phyloP scores from a whole-genome alignment of 2,888 invertebrate genomes.

The Chrysodeixis includens region DNA sequence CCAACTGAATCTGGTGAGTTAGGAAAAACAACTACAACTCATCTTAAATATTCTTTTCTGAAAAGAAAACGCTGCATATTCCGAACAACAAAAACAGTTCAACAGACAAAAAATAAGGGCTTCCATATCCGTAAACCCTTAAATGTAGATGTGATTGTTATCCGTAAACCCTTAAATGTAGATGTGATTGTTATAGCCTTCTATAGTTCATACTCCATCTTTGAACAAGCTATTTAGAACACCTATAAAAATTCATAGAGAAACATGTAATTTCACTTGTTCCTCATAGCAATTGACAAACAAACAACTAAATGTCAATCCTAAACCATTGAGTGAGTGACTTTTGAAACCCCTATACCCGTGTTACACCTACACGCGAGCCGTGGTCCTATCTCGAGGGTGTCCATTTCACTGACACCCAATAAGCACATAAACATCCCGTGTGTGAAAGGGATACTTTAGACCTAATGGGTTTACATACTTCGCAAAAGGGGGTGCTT shows the following conservation, averaged over 20 bases:
- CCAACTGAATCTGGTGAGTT: too few species aligned
- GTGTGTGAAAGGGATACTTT: constrained; percentile 30
- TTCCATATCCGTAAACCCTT: too few species aligned
- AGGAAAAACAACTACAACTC: too few species aligned
- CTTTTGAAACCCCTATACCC: not conserved
- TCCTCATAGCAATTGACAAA: not conserved
- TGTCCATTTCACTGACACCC: constrained; percentile 23
- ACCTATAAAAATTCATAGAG: not conserved
- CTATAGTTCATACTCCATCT: not conserved
- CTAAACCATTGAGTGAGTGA: not conserved
- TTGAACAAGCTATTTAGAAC: not conserved
- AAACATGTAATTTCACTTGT: not conserved
- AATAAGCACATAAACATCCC: constrained; percentile 23
- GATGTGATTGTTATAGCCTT: too few species aligned
- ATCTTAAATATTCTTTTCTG: too few species aligned
- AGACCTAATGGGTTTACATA: constrained; percentile 47
- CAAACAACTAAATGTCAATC: not conserved
- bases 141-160: too few species aligned
- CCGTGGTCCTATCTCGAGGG: not conserved
- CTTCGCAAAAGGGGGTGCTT: constrained; percentile 68
- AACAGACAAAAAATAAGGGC: too few species aligned
- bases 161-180: too few species aligned
- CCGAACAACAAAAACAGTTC: too few species aligned
- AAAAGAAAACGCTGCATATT: too few species aligned
- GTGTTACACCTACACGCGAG: not conserved